Conservation (phyloP, 2,797 vertebrate species). For the Clamator glandarius region DNA sequence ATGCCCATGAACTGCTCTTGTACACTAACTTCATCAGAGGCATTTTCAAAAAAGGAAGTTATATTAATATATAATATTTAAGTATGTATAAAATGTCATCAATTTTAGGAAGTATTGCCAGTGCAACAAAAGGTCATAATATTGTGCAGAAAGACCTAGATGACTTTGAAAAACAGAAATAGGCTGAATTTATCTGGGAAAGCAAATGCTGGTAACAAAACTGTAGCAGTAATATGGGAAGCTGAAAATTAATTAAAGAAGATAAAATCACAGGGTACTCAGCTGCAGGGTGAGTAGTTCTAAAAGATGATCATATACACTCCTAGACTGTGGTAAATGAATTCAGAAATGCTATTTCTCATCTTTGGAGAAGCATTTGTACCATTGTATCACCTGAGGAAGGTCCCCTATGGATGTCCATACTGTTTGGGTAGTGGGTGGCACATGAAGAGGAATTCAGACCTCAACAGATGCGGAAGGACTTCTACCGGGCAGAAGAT, state of each 20-base stretch:
- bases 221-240: neutral
- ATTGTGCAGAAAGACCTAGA: neutral
- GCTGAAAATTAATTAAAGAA: constrained; percentile 28
- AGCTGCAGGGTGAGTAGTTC: neutral
- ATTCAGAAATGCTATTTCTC: neutral
- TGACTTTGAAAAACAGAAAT: neutral
- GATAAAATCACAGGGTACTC: constrained; percentile 17
- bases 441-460: neutral
- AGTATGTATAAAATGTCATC: neutral
- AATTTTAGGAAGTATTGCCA: neutral
- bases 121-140: neutral
- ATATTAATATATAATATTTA: neutral
- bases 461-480: neutral
- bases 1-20: neutral
- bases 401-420: neutral
- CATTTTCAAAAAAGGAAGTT: neutral
- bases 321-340: neutral
- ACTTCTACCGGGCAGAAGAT: neutral
- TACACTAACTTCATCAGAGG: neutral
- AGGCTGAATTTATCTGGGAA: neutral
- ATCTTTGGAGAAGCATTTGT: rapidly evolving
- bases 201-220: constrained; percentile 5
- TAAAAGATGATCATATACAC: neutral
- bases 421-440: rapidly evolving
- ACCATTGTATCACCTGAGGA: neutral